Conservation (phyloP, 1,140 invertebrate genomes). For the Cecropterus lyciades region DNA sequence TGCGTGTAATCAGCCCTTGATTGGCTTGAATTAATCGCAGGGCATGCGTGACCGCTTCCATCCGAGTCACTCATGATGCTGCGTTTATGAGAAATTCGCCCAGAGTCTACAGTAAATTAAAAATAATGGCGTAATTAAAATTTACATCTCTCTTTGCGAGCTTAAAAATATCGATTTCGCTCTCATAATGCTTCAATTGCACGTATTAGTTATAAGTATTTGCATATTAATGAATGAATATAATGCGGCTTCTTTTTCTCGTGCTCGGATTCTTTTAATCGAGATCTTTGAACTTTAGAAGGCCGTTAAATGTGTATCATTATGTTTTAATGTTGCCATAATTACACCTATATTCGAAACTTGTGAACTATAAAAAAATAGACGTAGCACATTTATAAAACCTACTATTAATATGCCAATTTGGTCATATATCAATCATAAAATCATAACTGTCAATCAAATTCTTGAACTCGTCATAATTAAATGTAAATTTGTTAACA, state of each 20-base stretch:
- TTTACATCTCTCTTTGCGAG: constrained; percentile 62
- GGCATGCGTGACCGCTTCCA: constrained; percentile 79
- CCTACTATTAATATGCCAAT: background rate
- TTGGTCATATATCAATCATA: background rate
- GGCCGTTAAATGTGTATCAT: constrained; percentile 1
- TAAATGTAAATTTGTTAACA: constrained; percentile 42
- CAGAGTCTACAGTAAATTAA: constrained; percentile 69
- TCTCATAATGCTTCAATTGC: constrained; percentile 26
- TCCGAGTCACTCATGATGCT: constrained; percentile 61
- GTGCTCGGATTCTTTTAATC: background rate
- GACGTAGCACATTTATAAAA: background rate
- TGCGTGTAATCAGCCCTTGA: constrained; percentile 81
- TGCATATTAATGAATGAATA: constrained; percentile 31
- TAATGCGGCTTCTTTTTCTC: constrained; percentile 18
- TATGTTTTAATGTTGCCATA: background rate
- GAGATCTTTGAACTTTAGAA: constrained; percentile 25
- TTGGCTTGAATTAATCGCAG: constrained; percentile 81
- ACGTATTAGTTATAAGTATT: constrained; percentile 35
- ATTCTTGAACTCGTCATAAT: constrained; percentile 13
- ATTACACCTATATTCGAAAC: too few species aligned
- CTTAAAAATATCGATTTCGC: constrained; percentile 32
- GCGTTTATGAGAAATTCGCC: constrained; percentile 71
- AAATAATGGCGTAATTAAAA: constrained; percentile 81
- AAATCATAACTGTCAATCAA: constrained; percentile 23
- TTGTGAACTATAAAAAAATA: too few species aligned